phyloP scores from a whole-genome alignment of 2,888 invertebrate genomes.

The Pristionchus exspectatus region DNA sequence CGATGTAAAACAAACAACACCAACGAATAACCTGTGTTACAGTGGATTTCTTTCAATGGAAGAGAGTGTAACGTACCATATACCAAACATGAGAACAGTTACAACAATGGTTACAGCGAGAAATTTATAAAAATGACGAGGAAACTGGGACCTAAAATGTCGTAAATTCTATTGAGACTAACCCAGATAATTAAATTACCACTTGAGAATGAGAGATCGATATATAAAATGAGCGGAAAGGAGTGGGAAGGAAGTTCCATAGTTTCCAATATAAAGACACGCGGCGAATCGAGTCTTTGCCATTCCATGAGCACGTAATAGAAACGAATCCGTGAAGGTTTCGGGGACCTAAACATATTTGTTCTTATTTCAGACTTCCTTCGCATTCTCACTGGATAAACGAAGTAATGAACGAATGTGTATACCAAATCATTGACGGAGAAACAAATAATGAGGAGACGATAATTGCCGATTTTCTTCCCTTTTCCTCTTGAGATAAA shows the following conservation, averaged over 20 bases:
- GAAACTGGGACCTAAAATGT: neutral
- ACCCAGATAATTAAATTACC: neutral
- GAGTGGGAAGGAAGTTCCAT: slow-evolving; percentile 16
- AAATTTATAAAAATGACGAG: neutral
- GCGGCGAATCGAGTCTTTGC: neutral
- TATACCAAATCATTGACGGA: slow-evolving; percentile 6
- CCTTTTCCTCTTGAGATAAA: neutral
- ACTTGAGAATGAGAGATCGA: neutral
- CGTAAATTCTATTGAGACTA: neutral
- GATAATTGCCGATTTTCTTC: slow-evolving; percentile 22
- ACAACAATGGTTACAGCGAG: neutral
- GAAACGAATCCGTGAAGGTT: slow-evolving; percentile 10
- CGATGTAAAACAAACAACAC: neutral
- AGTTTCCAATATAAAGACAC: neutral
- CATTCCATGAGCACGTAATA: neutral
- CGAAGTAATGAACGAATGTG: slow-evolving; percentile 3
- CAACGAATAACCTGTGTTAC: neutral
- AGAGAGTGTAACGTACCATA: neutral
- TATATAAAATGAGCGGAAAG: slow-evolving; percentile 11
- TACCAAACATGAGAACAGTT: neutral
- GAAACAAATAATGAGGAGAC: neutral
- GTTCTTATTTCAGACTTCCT: neutral
- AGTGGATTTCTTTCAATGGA: neutral
- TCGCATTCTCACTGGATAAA: slow-evolving; percentile 5
- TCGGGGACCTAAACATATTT: neutral